Conservation (phyloP, 2,888 invertebrate species). For the Melinaea marsaeus region DNA sequence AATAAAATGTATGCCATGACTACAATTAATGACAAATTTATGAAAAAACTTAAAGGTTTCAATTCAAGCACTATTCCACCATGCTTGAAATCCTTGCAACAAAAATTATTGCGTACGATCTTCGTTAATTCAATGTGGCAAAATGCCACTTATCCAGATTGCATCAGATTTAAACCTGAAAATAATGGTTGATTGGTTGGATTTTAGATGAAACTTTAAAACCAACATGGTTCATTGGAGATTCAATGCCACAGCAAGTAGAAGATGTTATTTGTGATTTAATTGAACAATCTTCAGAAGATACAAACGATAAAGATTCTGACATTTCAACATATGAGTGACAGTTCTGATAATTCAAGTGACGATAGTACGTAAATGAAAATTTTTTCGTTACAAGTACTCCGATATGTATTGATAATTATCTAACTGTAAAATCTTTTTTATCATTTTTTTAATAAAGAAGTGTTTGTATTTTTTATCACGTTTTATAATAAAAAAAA, state of each 20-base stretch:
- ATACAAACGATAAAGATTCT: slow-evolving; percentile 31
- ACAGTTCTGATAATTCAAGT: slow-evolving; percentile 31
- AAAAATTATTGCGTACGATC: slow-evolving; percentile 36
- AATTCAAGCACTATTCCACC: slow-evolving; percentile 20
- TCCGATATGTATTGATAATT: too few species aligned
- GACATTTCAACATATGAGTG: slow-evolving; percentile 22
- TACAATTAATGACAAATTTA: slow-evolving; percentile 16
- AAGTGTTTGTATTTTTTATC: too few species aligned
- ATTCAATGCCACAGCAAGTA: slow-evolving; percentile 21
- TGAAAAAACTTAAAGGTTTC: slow-evolving; percentile 27
- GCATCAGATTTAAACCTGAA: slow-evolving; percentile 31
- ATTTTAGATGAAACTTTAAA: slow-evolving; percentile 28
- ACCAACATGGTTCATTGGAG: slow-evolving; percentile 26
- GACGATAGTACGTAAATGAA: background rate
- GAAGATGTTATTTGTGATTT: slow-evolving; percentile 31
- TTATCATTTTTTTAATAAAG: too few species aligned
- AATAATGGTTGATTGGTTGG: slow-evolving; percentile 36
- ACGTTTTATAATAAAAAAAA: too few species aligned
- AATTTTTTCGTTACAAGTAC: too few species aligned
- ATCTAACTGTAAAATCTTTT: too few species aligned
- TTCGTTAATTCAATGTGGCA: slow-evolving; percentile 34
- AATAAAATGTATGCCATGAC: slow-evolving; percentile 13
- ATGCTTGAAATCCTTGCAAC: slow-evolving; percentile 30
- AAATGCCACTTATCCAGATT: slow-evolving; percentile 29
- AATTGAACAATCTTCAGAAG: slow-evolving; percentile 26